Base-by-base conservation (phyloP, 1,140 invertebrate species). In the Cecropterus lyciades region DNA sequence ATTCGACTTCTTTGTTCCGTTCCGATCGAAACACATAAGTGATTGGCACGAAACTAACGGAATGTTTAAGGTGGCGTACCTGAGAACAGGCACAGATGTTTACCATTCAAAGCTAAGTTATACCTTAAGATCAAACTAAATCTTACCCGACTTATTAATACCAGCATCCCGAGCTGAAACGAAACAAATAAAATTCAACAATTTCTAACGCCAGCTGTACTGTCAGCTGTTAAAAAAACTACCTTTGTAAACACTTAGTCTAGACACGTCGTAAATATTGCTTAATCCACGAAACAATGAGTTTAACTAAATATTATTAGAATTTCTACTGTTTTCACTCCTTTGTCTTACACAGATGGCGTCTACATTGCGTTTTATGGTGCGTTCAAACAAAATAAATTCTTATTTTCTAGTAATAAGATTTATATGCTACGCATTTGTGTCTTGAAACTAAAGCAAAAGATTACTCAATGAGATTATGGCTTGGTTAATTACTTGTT, bases 401-500 rank as follows among this genome's bases (percentile, higher is more conserved):
- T 10, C 7, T 37, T 6, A 6, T 37, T 37, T 7, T n/a, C 7
- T 10, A 37, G 33, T 11, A 11, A 37, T 37, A 37, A 37, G 33
- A n/a, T n/a, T n/a, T 10, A n/a, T 10, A n/a, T 37, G 1, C 20
- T 5, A 37, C 33, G 33, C 7, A 11, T n/a, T 37, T 37, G 0
- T 11, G 11, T 11, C 10, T 37, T 10, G n/a, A 37, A 43, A 43
- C 13, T 13, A 43, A 43, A 6, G 4, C 4, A 14, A 24, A 43
- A 1, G 11, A 13, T 56, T 24, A 56, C n/a, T 43, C 16, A 43
- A 24, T 43, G 17, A 27, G 53, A 43, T 56, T 43, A 56, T 13
- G 52, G 37, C 17, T 24, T 4, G 11, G 30, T 55, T 42, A n/a
- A 55, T 24, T 43, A 24, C 17, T 1, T 4, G n/a, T 10, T 56